Evolutionary conservation across 2,888 invertebrate species (phyloP).

Genomic region (Lapara coniferarum): DNA sequence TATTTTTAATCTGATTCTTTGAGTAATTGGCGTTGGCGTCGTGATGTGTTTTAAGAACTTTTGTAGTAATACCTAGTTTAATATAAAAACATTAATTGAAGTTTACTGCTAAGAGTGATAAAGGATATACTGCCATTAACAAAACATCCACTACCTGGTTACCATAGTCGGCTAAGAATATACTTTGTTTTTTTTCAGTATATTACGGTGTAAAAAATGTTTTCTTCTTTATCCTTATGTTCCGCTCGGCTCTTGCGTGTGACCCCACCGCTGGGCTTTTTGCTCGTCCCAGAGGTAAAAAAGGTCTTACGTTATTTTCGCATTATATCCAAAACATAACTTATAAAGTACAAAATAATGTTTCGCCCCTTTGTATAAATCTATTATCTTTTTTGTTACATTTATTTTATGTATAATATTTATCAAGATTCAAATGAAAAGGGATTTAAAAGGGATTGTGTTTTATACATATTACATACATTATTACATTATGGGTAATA

Average conservation of each 20-base stretch:
- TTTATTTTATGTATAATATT: background rate
- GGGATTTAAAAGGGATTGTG: background rate
- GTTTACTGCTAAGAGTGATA: too few species aligned
- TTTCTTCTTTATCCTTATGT: background rate
- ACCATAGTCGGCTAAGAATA: too few species aligned
- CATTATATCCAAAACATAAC: conserved; percentile 35
- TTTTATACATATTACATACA: too few species aligned
- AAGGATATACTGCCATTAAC: too few species aligned
- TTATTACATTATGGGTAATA: too few species aligned
- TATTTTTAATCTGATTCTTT: too few species aligned
- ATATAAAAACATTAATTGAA: too few species aligned
- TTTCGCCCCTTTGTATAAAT: conserved; percentile 13
- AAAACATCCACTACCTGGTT: too few species aligned
- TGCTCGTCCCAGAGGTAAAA: conserved; percentile 42
- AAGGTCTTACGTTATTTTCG: conserved; percentile 40
- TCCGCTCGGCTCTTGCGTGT: conserved; percentile 32
- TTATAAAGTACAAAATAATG: conserved; percentile 27
- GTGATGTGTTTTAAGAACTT: too few species aligned
- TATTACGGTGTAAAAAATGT: background rate
- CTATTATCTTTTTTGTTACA: conserved; percentile 26
- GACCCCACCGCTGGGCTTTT: conserved; percentile 30
- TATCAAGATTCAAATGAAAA: background rate
- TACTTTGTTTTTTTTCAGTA: too few species aligned
- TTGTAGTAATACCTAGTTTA: too few species aligned
- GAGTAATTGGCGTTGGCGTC: too few species aligned